phyloP scores from a whole-genome alignment of 2,113 vertebrate genomes.

The Albula glossodonta region DNA sequence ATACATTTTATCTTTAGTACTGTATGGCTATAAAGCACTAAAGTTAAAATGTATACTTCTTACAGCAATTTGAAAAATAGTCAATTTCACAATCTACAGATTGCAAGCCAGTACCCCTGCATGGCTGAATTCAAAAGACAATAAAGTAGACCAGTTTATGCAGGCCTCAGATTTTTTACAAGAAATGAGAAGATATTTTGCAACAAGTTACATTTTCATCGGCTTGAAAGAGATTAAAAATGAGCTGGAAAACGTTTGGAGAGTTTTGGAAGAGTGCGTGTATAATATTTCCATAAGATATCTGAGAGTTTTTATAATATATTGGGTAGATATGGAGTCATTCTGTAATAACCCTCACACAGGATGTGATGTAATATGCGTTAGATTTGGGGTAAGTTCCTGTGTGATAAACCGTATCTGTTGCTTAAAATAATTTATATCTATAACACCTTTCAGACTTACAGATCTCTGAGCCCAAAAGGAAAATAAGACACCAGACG shows the following conservation, averaged over 20 bases:
- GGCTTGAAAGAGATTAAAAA: background rate
- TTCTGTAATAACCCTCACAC: background rate
- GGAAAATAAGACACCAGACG: background rate
- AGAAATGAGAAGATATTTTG: background rate
- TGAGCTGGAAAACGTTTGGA: background rate
- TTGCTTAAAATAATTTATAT: background rate
- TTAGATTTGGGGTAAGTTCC: background rate
- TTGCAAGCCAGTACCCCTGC: no score
- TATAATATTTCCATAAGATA: slow-evolving; percentile 16
- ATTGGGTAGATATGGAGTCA: background rate
- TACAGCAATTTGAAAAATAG: no score
- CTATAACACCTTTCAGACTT: background rate
- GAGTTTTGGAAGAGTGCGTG: background rate
- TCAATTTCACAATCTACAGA: no score
- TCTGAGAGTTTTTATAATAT: slow-evolving; percentile 13
- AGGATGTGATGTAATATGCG: slow-evolving; percentile 22
- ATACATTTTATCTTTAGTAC: no score
- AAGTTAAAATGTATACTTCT: no score
- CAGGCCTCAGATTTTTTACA: slow-evolving; percentile 33
- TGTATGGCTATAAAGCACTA: no score
- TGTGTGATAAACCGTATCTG: background rate
- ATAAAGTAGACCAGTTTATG: slow-evolving; percentile 15
- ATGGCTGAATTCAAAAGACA: no score
- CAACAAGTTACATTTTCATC: background rate
- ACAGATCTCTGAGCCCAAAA: background rate